A percentile compares a stretch with the other conserved stretches of the same genome.
Conservation (phyloP, 2,113 vertebrate genomes). For the Labeo rohita region DNA sequence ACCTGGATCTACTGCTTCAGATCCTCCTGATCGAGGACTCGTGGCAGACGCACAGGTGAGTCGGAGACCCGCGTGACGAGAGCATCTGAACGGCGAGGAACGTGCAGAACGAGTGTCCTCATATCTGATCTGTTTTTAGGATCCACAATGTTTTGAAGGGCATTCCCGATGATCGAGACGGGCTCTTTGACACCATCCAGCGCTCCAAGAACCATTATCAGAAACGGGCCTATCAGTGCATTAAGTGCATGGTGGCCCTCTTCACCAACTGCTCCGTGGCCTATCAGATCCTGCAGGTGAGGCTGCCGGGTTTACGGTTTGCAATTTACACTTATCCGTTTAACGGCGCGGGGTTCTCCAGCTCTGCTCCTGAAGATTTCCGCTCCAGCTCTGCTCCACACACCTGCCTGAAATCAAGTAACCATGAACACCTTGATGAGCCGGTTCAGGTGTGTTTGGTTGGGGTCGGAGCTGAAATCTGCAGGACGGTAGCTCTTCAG, state of each 20-base stretch:
- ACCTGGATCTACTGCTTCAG: slow-evolving; percentile 95
- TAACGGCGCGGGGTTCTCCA: too few species aligned
- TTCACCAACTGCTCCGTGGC: slow-evolving; percentile 98
- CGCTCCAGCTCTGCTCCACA: too few species aligned
- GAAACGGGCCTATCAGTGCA: slow-evolving; percentile 98
- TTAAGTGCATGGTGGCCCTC: slow-evolving; percentile 98
- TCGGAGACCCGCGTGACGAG: background rate
- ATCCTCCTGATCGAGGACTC: slow-evolving; percentile 98
- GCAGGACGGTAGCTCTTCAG: too few species aligned
- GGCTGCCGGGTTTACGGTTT: background rate
- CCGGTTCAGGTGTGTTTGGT: too few species aligned
- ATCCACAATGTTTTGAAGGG: slow-evolving; percentile 99
- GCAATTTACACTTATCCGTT: background rate
- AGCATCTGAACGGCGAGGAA: background rate
- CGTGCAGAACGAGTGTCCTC: background rate
- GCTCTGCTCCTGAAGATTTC: too few species aligned
- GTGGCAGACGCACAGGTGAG: slow-evolving; percentile 97
- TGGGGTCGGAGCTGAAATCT: too few species aligned
- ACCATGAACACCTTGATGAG: too few species aligned
- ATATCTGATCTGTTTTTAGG: slow-evolving; percentile 67
- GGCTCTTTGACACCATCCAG: slow-evolving; percentile 98
- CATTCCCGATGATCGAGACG: slow-evolving; percentile 96
- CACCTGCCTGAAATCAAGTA: too few species aligned
- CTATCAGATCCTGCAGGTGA: slow-evolving; percentile 97
- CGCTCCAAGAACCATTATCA: slow-evolving; percentile 99